Conservation (phyloP, 2,113 vertebrate genomes). For the Elephas maximus region DNA sequence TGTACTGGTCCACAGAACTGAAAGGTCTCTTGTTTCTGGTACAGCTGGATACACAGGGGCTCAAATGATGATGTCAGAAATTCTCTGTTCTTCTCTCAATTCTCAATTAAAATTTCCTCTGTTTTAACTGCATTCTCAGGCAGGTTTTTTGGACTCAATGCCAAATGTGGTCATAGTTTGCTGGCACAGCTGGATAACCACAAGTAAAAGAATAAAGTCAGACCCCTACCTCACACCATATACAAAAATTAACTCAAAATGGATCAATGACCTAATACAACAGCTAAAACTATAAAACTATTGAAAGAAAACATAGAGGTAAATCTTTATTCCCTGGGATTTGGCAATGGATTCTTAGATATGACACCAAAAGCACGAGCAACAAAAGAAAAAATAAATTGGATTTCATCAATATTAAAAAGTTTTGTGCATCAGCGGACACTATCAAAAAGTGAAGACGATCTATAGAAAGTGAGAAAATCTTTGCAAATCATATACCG, state of each 20-base stretch:
- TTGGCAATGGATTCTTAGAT: too few species aligned
- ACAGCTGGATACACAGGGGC: not conserved
- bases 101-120: not conserved
- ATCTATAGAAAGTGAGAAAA: not conserved
- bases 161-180: not conserved
- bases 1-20: not conserved
- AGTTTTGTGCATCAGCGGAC: too few species aligned
- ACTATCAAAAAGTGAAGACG: not conserved
- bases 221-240: not conserved
- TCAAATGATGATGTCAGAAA: not conserved
- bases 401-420: too few species aligned
- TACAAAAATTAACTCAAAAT: too few species aligned
- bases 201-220: not conserved
- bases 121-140: not conserved
- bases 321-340: too few species aligned
- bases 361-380: too few species aligned
- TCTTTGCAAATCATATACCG: not conserved
- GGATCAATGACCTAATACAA: too few species aligned
- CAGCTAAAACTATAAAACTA: too few species aligned
- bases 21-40: not conserved
- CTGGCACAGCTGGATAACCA: not conserved
- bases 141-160: not conserved
- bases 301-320: too few species aligned
- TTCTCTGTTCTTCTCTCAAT: not conserved
- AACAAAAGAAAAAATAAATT: too few species aligned